Conservation (phyloP, 2,113 vertebrate species). For the Austrofundulus limnaeus region DNA sequence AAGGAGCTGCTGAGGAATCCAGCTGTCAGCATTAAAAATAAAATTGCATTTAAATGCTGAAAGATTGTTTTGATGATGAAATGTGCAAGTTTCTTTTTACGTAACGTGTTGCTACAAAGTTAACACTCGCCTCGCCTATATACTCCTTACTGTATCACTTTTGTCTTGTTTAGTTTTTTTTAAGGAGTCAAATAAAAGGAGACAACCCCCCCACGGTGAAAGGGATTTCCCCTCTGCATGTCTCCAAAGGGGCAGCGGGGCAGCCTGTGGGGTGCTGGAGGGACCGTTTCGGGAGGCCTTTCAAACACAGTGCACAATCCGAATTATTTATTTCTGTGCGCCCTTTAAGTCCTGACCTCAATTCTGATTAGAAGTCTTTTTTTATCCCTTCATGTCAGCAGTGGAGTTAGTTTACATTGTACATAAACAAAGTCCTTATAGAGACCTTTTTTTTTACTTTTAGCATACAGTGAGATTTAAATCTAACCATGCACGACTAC, state of each 20-base stretch:
- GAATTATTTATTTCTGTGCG: slow-evolving; percentile 29
- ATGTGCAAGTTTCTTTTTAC: slow-evolving; percentile 5
- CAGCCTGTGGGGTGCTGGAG: slow-evolving; percentile 23
- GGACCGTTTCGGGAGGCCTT: background rate
- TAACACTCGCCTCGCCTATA: slow-evolving; percentile 45
- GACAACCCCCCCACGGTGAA: slow-evolving; percentile 31
- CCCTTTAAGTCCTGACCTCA: slow-evolving; percentile 42
- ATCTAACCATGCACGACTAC: slow-evolving; percentile 88
- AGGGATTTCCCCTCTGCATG: slow-evolving; percentile 25
- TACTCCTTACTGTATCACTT: slow-evolving; percentile 3
- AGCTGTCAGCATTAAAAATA: slow-evolving; percentile 20
- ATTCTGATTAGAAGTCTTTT: slow-evolving; percentile 32
- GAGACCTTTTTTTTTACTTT: slow-evolving; percentile 60
- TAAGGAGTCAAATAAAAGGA: slow-evolving; percentile 35
- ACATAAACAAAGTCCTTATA: slow-evolving; percentile 75
- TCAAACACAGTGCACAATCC: slow-evolving; percentile 21
- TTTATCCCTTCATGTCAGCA: slow-evolving; percentile 27
- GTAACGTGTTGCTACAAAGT: slow-evolving; percentile 42
- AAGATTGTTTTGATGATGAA: background rate
- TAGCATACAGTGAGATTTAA: slow-evolving; percentile 76
- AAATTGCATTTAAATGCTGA: slow-evolving; percentile 30
- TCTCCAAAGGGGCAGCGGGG: too few relatives aligned
- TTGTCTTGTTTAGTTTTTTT: slow-evolving; percentile 8
- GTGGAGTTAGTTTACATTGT: slow-evolving; percentile 63
- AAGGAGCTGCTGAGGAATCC: slow-evolving; percentile 27